These are phyloP conservation scores for Bungarus multicinctus DNA, from an alignment of 2,113 vertebrate species.

Conservation along the genomic window DNA sequence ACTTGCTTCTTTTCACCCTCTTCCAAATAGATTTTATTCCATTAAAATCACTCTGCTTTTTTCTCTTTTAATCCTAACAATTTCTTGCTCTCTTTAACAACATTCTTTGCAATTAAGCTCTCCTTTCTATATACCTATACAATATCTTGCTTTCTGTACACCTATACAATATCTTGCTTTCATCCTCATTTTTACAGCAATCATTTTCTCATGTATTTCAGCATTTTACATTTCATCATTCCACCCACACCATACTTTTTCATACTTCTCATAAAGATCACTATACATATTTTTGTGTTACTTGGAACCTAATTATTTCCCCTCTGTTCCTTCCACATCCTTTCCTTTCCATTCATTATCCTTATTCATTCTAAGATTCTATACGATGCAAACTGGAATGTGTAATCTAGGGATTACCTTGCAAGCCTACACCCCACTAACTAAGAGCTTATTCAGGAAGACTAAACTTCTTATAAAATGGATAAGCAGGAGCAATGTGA, in stretches of 20 bases:
- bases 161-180: neutral
- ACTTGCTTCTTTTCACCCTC: neutral
- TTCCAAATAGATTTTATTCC: neutral
- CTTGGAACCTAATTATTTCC: neutral
- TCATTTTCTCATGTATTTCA: neutral
- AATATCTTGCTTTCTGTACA: neutral
- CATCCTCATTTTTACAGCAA: neutral
- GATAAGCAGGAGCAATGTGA: neutral
- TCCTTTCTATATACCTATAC: neutral
- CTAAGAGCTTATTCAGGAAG: neutral
- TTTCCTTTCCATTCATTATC: neutral
- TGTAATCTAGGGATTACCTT: neutral
- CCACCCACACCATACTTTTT: neutral
- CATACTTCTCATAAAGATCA: neutral
- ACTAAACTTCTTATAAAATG: neutral
- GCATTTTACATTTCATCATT: neutral
- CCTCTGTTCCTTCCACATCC: neutral
- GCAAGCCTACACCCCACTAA: neutral
- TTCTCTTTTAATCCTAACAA: neutral
- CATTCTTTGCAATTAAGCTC: neutral
- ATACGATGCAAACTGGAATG: neutral
- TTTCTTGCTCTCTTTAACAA: neutral
- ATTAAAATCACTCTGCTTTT: neutral
- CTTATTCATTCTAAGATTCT: neutral
- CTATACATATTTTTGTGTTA: neutral